Evolutionary conservation across 2,888 invertebrate species (phyloP).

Genomic region (Synanthedon myopaeformis): DNA sequence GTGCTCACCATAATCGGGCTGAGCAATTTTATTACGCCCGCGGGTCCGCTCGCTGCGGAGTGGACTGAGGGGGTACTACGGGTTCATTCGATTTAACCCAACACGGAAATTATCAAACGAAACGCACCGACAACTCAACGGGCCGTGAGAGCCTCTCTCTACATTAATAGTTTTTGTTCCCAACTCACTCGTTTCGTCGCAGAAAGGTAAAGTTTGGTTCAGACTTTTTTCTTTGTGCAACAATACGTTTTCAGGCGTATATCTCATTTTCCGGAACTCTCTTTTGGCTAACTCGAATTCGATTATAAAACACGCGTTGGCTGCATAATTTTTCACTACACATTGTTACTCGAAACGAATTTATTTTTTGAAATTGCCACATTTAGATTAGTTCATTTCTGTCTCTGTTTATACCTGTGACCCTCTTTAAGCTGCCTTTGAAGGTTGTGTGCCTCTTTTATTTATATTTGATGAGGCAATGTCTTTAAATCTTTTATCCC

Average conservation of each 20-base stretch:
- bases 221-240: conserved; percentile 27
- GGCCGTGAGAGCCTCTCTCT: conserved; percentile 49
- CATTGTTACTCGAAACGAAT: background rate
- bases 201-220: conserved; percentile 29
- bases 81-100: conserved; percentile 65
- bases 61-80: conserved; percentile 14
- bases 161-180: conserved; percentile 65
- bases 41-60: conserved; percentile 15
- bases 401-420: background rate
- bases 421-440: background rate
- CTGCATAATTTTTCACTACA: background rate
- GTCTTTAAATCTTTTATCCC: background rate
- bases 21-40: conserved; percentile 44
- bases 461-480: background rate
- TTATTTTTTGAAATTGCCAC: background rate
- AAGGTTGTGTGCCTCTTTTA: background rate
- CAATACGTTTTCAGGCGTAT: conserved; percentile 33
- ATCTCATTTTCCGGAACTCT: conserved; percentile 21
- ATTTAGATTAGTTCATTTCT: background rate
- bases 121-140: conserved; percentile 61
- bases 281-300: background rate
- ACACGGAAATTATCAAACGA: conserved; percentile 67
- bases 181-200: conserved; percentile 45
- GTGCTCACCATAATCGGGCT: conserved; percentile 39
- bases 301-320: background rate